Percentiles rank a stretch among this genome's conserved stretches.
Conservation (phyloP, 30 jellyfish, hydroid and myxozoan genomes). For the Mastigias papua region DNA sequence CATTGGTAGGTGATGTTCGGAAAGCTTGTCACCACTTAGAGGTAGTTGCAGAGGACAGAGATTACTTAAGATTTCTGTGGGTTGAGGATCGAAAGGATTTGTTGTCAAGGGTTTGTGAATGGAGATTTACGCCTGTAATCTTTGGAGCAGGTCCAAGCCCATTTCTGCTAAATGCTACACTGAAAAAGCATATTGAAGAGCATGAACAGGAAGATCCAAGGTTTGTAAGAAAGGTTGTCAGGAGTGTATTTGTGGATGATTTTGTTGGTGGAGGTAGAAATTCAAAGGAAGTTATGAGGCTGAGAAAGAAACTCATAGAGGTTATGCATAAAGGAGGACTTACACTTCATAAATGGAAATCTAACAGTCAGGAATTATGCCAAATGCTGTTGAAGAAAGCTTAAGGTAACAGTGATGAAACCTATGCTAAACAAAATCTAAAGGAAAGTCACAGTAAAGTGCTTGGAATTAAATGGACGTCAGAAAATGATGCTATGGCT, state of each 20-base stretch:
- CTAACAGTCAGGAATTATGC: no score
- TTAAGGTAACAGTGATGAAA: no score
- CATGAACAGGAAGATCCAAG: constrained; percentile 43
- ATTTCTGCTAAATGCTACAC: constrained; percentile 16
- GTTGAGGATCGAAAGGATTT: constrained; percentile 1
- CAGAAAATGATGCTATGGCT: constrained; percentile 33
- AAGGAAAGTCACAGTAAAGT: no score
- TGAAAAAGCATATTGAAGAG: neutral
- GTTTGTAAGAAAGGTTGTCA: constrained; percentile 35
- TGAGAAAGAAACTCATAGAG: constrained; percentile 2
- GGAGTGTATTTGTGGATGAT: constrained; percentile 1
- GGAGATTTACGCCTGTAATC: neutral
- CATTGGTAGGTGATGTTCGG: constrained; percentile 56
- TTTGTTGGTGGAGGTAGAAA: no score
- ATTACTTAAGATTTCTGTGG: constrained; percentile 67
- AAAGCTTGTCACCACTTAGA: constrained; percentile 53
- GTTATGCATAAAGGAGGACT: no score
- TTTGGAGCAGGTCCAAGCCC: constrained; percentile 40
- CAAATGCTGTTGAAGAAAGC: no score
- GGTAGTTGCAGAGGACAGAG: constrained; percentile 53
- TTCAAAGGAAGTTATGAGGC: constrained; percentile 35
- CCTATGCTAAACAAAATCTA: no score
- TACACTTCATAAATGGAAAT: no score
- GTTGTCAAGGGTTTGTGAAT: no score
- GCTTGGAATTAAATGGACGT: constrained; percentile 19